Conservation (phyloP, 2,888 invertebrate species). For the Ectobius pallidus region DNA sequence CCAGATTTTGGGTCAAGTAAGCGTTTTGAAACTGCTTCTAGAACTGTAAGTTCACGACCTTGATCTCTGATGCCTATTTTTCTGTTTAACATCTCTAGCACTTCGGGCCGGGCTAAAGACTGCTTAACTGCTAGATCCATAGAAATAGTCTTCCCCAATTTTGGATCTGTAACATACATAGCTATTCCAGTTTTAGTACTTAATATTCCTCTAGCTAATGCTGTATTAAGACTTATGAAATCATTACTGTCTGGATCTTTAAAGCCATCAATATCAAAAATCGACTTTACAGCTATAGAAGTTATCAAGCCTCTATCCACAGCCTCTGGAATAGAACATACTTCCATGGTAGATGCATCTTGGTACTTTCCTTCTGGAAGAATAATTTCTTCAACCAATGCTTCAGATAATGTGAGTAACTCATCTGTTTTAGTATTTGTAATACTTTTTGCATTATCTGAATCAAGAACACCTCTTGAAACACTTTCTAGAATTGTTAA, state of each 20-base stretch:
- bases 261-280: slow-evolving; percentile 92
- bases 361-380: slow-evolving; percentile 75
- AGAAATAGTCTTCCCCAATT: slow-evolving; percentile 75
- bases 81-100: slow-evolving; percentile 82
- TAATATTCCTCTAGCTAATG: slow-evolving; percentile 76
- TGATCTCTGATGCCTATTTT: slow-evolving; percentile 81
- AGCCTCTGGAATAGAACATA: slow-evolving; percentile 82
- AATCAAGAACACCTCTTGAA: slow-evolving; percentile 84
- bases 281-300: slow-evolving; percentile 84
- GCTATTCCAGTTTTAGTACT: slow-evolving; percentile 75
- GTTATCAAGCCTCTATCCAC: slow-evolving; percentile 88
- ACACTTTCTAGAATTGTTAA: slow-evolving; percentile 86
- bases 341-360: slow-evolving; percentile 74
- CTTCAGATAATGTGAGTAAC: slow-evolving; percentile 83
- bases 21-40: slow-evolving; percentile 86
- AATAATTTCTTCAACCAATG: slow-evolving; percentile 81
- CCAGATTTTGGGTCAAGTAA: slow-evolving; percentile 89
- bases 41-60: slow-evolving; percentile 77
- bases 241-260: slow-evolving; percentile 81
- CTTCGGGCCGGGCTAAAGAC: slow-evolving; percentile 81
- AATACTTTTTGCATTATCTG: slow-evolving; percentile 81
- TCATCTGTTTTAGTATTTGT: slow-evolving; percentile 80
- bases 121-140: slow-evolving; percentile 80
- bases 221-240: slow-evolving; percentile 83
- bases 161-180: slow-evolving; percentile 69